Conservation (phyloP, 2,888 invertebrate species). For the Dynastes maya region DNA sequence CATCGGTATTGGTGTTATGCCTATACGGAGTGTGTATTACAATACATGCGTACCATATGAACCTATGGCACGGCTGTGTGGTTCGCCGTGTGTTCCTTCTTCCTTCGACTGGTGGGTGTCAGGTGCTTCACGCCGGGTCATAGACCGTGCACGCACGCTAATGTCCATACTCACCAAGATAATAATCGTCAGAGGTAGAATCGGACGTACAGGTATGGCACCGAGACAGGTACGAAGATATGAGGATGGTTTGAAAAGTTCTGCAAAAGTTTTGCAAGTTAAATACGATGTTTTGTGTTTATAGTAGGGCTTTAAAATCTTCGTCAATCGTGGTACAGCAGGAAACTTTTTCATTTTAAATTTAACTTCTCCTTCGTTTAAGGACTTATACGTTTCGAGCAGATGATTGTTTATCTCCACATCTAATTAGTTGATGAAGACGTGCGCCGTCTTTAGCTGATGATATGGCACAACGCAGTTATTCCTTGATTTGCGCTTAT, state of each 20-base stretch:
- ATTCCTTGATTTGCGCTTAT: no score
- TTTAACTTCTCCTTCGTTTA: no score
- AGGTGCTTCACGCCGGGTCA: conserved; percentile 69
- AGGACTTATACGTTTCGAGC: no score
- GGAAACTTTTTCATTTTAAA: no score
- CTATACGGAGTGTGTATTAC: background rate
- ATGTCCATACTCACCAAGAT: conserved; percentile 60
- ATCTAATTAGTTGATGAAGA: no score
- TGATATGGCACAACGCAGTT: no score
- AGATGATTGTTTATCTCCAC: no score
- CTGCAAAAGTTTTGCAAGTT: no score
- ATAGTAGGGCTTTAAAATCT: no score
- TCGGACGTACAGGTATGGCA: conserved; percentile 45
- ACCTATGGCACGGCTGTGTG: background rate
- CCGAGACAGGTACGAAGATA: background rate
- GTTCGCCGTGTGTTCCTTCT: conserved; percentile 1
- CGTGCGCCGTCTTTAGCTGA: no score
- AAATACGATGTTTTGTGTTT: no score
- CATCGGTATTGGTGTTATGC: background rate
- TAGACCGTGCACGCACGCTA: conserved; percentile 65
- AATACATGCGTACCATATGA: background rate
- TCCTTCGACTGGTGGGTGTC: conserved; percentile 66
- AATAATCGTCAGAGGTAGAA: conserved; percentile 56
- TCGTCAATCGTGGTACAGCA: no score
- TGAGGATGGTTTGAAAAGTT: background rate